Percentiles rank a stretch among this genome's conserved stretches.
phyloP scores from a whole-genome alignment of 1,140 invertebrate genomes.

The Lutraria rhynchaena region DNA sequence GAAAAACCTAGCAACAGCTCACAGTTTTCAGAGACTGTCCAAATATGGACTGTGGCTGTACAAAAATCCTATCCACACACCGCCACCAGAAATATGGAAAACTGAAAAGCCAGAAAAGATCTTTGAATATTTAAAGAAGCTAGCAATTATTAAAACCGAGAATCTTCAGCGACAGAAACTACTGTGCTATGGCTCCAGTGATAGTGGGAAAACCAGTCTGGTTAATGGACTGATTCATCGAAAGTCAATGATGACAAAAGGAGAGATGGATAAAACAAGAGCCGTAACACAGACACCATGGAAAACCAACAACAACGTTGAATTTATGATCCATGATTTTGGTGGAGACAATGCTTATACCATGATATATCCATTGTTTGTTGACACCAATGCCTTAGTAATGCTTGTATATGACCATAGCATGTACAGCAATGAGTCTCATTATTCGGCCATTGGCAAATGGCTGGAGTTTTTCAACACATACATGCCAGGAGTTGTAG shows the following conservation, averaged over 20 bases:
- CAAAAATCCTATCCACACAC: slow-evolving; percentile 79
- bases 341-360: slow-evolving; percentile 77
- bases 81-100: slow-evolving; percentile 80
- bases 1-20: slow-evolving; percentile 74
- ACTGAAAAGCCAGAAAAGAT: slow-evolving; percentile 79
- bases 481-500: slow-evolving; percentile 74
- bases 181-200: slow-evolving; percentile 76
- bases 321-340: slow-evolving; percentile 78
- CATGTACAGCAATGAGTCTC: slow-evolving; percentile 69
- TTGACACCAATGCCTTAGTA: slow-evolving; percentile 77
- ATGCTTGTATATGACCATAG: slow-evolving; percentile 78
- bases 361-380: slow-evolving; percentile 75
- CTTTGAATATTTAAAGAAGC: slow-evolving; percentile 78
- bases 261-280: slow-evolving; percentile 65
- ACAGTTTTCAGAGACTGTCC: slow-evolving; percentile 76
- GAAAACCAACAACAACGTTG: slow-evolving; percentile 80
- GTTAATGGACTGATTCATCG: slow-evolving; percentile 67
- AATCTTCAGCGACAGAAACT: slow-evolving; percentile 80
- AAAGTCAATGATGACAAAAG: slow-evolving; percentile 68
- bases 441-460: slow-evolving; percentile 73
- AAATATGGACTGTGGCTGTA: slow-evolving; percentile 81
- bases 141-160: slow-evolving; percentile 78
- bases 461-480: slow-evolving; percentile 78
- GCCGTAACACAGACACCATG: slow-evolving; percentile 70
- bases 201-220: slow-evolving; percentile 79